Conservation (phyloP, 2,888 invertebrate species). For the Dryomyza anilis region DNA sequence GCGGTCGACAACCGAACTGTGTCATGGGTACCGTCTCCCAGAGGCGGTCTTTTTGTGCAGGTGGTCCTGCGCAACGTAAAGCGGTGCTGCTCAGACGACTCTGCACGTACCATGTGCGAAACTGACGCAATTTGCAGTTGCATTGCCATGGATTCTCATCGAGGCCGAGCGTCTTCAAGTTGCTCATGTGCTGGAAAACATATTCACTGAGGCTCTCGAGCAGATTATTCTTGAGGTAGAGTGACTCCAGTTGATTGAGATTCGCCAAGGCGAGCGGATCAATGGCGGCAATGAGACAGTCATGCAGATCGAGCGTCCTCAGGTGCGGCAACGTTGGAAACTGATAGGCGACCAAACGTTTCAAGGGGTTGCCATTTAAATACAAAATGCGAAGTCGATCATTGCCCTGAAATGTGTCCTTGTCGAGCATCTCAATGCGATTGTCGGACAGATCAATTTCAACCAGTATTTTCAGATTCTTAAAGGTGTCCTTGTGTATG, state of each 20-base stretch:
- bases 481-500: constrained; percentile 83
- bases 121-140: constrained; percentile 83
- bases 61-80: constrained; percentile 75
- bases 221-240: constrained; percentile 82
- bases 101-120: constrained; percentile 82
- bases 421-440: constrained; percentile 74
- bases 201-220: constrained; percentile 72
- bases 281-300: constrained; percentile 77
- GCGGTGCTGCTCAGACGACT: constrained; percentile 79
- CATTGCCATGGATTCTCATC: constrained; percentile 91
- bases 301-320: constrained; percentile 78
- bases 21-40: constrained; percentile 79
- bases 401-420: constrained; percentile 83
- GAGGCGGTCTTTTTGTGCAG: constrained; percentile 69
- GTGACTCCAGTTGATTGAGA: constrained; percentile 73
- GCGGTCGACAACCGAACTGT: constrained; percentile 83
- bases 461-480: constrained; percentile 81
- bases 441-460: constrained; percentile 89
- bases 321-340: constrained; percentile 83
- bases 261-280: constrained; percentile 79
- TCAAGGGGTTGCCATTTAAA: constrained; percentile 82
- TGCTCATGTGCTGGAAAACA: constrained; percentile 73
- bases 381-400: constrained; percentile 78
- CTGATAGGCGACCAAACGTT: constrained; percentile 73
- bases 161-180: constrained; percentile 78